These are phyloP conservation scores for Pseudochromis fuscus DNA, from an alignment of 2,797 vertebrate species.

Conservation along the genomic window DNA sequence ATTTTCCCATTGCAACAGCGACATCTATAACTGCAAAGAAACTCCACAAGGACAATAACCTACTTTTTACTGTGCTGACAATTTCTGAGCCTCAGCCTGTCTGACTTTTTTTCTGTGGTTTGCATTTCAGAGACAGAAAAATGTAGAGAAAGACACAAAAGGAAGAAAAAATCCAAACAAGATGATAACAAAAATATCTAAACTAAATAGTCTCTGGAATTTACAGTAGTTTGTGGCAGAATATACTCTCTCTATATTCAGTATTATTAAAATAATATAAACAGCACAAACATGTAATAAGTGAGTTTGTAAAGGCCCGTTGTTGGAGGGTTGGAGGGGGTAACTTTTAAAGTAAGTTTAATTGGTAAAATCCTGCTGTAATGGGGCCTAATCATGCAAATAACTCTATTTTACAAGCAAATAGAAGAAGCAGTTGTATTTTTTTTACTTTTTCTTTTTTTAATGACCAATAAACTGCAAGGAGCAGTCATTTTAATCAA, in stretches of 20 bases:
- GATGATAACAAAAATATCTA: background rate
- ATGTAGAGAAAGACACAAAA: background rate
- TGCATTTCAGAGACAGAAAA: background rate
- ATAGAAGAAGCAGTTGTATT: background rate
- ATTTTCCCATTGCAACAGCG: background rate
- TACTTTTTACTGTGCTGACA: too few species aligned
- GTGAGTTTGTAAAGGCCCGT: background rate
- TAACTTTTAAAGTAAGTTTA: background rate
- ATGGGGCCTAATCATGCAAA: background rate
- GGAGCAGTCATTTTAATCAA: background rate
- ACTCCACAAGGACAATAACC: background rate
- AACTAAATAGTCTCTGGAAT: background rate
- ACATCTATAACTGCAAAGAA: background rate
- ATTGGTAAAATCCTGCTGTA: background rate
- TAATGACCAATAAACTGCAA: background rate
- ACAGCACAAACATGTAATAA: background rate
- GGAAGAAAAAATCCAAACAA: background rate
- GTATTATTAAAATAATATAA: background rate
- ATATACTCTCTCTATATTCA: background rate
- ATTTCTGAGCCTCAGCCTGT: too few species aligned
- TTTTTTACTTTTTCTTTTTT: background rate
- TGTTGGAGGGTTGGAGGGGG: background rate
- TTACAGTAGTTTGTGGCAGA: background rate
- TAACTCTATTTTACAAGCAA: background rate
- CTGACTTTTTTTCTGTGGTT: too few species aligned